Evolutionary conservation across 2,888 invertebrate genomes (phyloP).

Genomic region (Tromatobia lineatoria): DNA sequence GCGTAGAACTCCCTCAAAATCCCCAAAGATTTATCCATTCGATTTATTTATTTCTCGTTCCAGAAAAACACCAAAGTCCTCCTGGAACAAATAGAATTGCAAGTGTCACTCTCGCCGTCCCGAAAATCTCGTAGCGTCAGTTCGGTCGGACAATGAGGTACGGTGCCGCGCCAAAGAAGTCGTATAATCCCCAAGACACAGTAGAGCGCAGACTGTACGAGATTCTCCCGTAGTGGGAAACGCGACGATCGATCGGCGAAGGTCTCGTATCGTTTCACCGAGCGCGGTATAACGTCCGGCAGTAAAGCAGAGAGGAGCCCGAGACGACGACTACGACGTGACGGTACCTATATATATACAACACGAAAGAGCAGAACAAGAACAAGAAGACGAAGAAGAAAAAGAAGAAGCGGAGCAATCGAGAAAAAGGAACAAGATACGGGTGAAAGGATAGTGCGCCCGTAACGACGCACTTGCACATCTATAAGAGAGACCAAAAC

Average conservation of each 20-base stretch:
- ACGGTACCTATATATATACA: not conserved
- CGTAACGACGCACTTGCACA: conserved; percentile 46
- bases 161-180: conserved; percentile 21
- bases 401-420: not conserved
- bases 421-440: conserved; percentile 7
- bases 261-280: conserved; percentile 57
- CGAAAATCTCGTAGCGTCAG: conserved; percentile 16
- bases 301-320: conserved; percentile 42
- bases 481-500: conserved; percentile 29
- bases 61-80: not conserved
- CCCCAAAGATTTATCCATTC: no score
- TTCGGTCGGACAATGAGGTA: conserved; percentile 42
- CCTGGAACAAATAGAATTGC: not conserved
- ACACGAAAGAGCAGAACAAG: not conserved
- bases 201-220: not conserved
- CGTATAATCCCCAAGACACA: conserved; percentile 49
- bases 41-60: no score
- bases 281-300: conserved; percentile 45
- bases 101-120: not conserved
- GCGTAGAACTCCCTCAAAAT: no score
- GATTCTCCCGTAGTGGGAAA: conserved; percentile 27
- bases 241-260: conserved; percentile 53
- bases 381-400: not conserved
- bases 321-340: conserved; percentile 28
- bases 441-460: conserved; percentile 33